Evolutionary conservation across 2,888 invertebrate species (phyloP).

Genomic region (Apotomis betuletana): DNA sequence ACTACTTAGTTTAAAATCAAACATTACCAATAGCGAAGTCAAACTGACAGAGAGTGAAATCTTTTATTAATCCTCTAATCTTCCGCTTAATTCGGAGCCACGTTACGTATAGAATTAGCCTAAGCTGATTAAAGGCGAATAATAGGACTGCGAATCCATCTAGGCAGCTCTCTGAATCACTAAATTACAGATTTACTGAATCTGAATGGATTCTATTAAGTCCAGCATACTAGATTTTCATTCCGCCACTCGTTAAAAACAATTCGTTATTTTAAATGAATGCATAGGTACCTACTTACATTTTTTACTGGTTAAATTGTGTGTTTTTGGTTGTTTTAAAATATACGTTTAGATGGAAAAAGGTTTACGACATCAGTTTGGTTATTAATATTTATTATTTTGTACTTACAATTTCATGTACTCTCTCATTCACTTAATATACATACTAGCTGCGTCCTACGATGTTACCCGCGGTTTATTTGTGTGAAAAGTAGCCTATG

Average conservation of each 20-base stretch:
- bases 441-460: no score
- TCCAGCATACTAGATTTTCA: constrained; percentile 23
- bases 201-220: constrained; percentile 49
- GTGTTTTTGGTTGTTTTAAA: no score
- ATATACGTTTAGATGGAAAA: no score
- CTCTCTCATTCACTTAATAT: no score
- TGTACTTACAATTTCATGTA: no score
- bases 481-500: no score
- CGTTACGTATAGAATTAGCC: constrained; percentile 31
- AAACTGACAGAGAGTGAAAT: constrained; percentile 10
- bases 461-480: no score
- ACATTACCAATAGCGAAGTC: background rate
- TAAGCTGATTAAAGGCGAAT: constrained; percentile 45
- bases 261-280: background rate
- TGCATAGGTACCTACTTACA: background rate
- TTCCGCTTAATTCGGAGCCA: constrained; percentile 29
- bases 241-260: background rate
- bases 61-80: constrained; percentile 30
- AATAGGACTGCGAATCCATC: constrained; percentile 44
- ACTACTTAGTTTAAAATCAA: no score
- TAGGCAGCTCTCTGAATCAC: constrained; percentile 47
- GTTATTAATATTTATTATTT: no score
- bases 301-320: no score
- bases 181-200: constrained; percentile 53
- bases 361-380: no score